Evolutionary conservation across 2,888 invertebrate species (phyloP).

Genomic region (Argyra leucocephala): DNA sequence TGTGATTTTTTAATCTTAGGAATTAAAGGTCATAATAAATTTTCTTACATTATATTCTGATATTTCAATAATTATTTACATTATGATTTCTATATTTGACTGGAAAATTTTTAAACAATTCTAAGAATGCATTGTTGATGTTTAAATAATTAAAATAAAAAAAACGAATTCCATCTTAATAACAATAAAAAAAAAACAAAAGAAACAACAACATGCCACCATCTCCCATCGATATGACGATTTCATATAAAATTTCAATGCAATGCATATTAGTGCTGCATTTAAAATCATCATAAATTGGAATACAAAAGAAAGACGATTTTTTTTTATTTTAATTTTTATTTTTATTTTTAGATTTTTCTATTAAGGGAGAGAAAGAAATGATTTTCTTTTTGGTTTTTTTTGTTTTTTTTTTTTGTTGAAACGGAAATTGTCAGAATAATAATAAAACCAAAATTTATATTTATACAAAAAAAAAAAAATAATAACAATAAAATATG

Average conservation of each 20-base stretch:
- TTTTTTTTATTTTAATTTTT: not conserved
- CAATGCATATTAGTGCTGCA: not conserved
- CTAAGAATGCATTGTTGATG: constrained; percentile 3
- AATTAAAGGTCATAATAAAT: no score
- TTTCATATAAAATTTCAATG: not conserved
- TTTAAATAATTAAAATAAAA: not conserved
- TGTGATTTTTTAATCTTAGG: no score
- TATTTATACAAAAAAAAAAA: not conserved
- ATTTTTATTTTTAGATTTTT: not conserved
- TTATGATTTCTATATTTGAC: not conserved
- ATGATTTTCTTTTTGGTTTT: not conserved
- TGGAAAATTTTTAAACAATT: not conserved
- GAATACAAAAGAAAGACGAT: not conserved
- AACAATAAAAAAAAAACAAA: no score
- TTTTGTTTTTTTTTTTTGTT: not conserved
- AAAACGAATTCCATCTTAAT: no score
- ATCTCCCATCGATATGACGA: no score
- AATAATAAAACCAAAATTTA: constrained; percentile 3
- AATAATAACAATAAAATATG: not conserved
- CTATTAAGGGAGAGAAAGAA: not conserved
- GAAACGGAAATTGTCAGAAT: constrained; percentile 6
- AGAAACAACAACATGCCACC: not conserved
- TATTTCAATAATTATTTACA: not conserved
- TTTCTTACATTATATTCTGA: no score
- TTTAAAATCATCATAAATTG: constrained; percentile 1